Conservation (phyloP, 2,888 invertebrate species). For the Nematopogon swammerdamellus region DNA sequence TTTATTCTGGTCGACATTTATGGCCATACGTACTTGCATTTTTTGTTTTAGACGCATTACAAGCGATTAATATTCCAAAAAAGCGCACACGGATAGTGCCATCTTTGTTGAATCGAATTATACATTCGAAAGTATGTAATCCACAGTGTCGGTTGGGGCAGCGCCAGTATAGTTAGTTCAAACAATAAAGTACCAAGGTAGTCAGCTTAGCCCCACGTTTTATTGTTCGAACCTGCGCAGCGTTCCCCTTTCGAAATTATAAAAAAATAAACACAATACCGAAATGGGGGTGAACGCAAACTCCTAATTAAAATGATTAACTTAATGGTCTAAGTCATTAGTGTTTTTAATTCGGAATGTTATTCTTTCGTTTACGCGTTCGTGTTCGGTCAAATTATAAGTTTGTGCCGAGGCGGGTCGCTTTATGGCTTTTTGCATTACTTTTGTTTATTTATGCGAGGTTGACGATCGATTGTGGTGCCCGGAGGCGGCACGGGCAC, state of each 20-base stretch:
- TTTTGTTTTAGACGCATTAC: no score
- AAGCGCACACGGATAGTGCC: no score
- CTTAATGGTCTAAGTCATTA: conserved; percentile 57
- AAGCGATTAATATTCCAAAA: no score
- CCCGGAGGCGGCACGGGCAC: conserved; percentile 1
- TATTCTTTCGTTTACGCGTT: conserved; percentile 13
- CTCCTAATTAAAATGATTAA: conserved; percentile 58
- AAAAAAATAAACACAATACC: background rate
- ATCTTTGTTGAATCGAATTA: no score
- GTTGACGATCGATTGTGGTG: conserved; percentile 28
- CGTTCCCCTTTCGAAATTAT: background rate
- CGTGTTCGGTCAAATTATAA: conserved; percentile 33
- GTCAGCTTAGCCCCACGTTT: background rate
- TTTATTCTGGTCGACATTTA: no score
- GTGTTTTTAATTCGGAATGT: conserved; percentile 53
- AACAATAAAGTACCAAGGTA: background rate
- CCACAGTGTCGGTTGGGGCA: no score
- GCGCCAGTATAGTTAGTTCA: no score
- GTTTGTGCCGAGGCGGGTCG: conserved; percentile 20
- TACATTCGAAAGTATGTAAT: no score
- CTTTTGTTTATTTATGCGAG: conserved; percentile 18
- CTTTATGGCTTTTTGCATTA: conserved; percentile 28
- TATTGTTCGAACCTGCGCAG: background rate
- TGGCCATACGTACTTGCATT: no score
- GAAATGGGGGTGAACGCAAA: conserved; percentile 25